phyloP scores from a whole-genome alignment of 2,797 vertebrate genomes.

The Gymnodraco acuticeps region DNA sequence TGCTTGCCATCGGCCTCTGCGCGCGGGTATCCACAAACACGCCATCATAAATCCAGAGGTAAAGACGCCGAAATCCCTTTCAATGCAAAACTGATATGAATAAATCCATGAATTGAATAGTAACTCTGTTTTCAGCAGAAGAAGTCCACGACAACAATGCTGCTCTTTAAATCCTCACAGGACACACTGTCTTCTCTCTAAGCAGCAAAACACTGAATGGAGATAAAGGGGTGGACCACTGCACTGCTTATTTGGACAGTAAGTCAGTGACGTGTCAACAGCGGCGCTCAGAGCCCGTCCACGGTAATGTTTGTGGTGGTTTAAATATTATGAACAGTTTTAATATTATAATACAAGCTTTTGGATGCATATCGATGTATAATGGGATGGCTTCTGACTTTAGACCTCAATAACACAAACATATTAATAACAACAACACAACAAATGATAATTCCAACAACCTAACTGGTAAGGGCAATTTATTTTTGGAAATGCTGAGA shows the following conservation, averaged over 20 bases:
- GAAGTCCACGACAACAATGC: background rate
- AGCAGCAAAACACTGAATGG: constrained; percentile 10
- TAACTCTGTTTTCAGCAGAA: rapidly evolving
- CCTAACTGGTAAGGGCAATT: no score
- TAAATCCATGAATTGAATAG: background rate
- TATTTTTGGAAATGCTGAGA: no score
- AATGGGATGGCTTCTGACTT: background rate
- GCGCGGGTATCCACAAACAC: constrained; percentile 7
- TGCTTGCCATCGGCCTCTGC: constrained; percentile 26
- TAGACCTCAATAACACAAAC: no score
- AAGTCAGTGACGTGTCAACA: constrained; percentile 59
- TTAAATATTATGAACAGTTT: no score
- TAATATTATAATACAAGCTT: background rate
- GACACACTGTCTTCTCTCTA: background rate
- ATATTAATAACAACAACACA: no score
- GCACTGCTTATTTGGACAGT: background rate
- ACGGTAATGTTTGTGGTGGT: background rate
- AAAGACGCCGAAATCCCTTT: background rate
- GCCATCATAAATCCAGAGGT: constrained; percentile 36
- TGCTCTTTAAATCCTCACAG: background rate
- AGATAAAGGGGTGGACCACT: constrained; percentile 33
- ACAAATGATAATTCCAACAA: no score
- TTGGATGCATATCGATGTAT: background rate
- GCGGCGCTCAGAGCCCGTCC: constrained; percentile 67
- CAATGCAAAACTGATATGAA: rapidly evolving